Evolutionary conservation across 2,113 vertebrate genomes (phyloP), one percentile per base, ranked within the genome.

Genomic region (Chrysochloris asiatica): DNA sequence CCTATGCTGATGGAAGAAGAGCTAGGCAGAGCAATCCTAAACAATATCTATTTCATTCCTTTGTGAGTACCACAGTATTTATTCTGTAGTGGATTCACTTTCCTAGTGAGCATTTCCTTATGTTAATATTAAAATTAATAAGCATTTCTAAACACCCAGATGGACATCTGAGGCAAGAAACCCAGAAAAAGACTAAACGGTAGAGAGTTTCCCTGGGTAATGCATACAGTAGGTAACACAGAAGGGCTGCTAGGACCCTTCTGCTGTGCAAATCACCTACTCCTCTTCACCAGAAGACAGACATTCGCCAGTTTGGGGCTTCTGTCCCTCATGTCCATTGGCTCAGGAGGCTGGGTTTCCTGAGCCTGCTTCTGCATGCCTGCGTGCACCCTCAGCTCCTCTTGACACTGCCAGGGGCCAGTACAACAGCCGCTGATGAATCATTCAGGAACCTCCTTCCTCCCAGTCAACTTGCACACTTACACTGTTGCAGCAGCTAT

Each of bases 31-130:
- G 43, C 43, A 30, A 83, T 54, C 63, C 14, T 3, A 21, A 77
- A 77, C 83, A 56, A 89, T 8, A 63, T 92, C 56, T 65, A 48
- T 88, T 56, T 50, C 85, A 48, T 47, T 36, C 50, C 90, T 83
- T 83, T 75, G 61, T 41, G 88, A 89, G 79, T 45, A 10, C 33
- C 63, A 41, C 38, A 84, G 21, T 36, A 41, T 59, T 88, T 79
- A 80, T 78, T 88, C 83, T 94, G 54, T 63, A 79, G 79, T 24
- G 12, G 21, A 33, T 54, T 78, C 83, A 47, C 86, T 86, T 79
- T 86, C 72, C 33, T 83, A 33, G 80, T 83, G 90, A 79, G 48
- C 76, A 38, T 86, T 79, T 48, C 77, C 33, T 85, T 61, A 71
- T 83, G 12, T 69, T 80, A 43, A 54, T 76, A 89, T 54, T 33